Conservation (phyloP, 2,797 vertebrate species). For the Eulemur albifrons region DNA sequence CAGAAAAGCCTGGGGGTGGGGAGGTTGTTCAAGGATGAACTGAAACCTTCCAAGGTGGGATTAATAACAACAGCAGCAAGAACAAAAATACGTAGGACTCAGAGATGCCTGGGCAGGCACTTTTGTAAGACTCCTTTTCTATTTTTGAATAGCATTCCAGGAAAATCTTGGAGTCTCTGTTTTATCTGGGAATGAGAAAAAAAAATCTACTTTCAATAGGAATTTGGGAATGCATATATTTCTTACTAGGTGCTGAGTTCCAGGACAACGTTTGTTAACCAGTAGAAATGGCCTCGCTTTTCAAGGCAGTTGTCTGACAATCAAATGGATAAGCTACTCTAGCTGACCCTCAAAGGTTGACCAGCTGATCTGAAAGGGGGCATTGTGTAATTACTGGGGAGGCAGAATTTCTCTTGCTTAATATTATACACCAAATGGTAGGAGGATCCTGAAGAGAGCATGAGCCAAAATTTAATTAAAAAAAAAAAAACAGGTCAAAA, state of each 20-base stretch:
- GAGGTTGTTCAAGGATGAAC: background rate
- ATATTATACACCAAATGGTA: slow-evolving; percentile 11
- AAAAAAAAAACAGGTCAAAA: background rate
- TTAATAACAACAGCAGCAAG: background rate
- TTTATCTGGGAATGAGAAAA: slow-evolving; percentile 47
- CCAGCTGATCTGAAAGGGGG: slow-evolving; percentile 40
- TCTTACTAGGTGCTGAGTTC: slow-evolving; percentile 45
- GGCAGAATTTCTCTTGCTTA: slow-evolving; percentile 25
- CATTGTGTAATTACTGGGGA: slow-evolving; percentile 20
- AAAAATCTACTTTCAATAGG: slow-evolving; percentile 38
- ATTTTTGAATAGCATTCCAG: background rate
- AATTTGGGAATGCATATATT: slow-evolving; percentile 42
- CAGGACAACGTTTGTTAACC: slow-evolving; percentile 49
- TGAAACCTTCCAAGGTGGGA: background rate
- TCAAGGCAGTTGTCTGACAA: slow-evolving; percentile 39
- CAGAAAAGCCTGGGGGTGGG: background rate
- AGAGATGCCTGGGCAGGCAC: background rate
- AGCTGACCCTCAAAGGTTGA: slow-evolving; percentile 14
- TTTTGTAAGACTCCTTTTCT: background rate
- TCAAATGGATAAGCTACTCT: background rate
- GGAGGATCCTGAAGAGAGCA: slow-evolving; percentile 18
- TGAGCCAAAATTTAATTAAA: background rate
- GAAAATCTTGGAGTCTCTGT: background rate
- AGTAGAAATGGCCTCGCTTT: slow-evolving; percentile 52
- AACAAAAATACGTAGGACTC: background rate